Base-by-base conservation (phyloP, 2,888 invertebrate genomes). In the Plagodis pulveraria region DNA sequence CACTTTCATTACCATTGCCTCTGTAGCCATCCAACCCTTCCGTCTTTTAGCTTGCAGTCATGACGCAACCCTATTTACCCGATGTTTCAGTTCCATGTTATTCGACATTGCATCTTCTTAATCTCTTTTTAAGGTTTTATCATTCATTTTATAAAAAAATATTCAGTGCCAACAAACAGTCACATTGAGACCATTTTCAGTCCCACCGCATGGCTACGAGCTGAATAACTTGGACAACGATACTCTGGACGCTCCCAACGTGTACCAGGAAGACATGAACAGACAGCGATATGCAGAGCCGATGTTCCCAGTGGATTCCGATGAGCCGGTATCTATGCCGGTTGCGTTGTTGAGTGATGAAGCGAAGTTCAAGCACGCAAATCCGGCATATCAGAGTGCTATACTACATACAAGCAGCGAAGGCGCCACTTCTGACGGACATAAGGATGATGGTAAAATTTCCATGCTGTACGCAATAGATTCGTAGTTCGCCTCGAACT, bases 311-410 rank as follows among this genome's bases (percentile, higher is more conserved):
- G 83, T 79, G 63, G 94, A 84, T 77, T 90, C 85, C 36, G 88
- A 84, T 63, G 91, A 88, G 70, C 89, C 87, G 35, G 92, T 88
- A 58, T 93, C 89, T 40, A 93, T 85, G 92, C 91, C 88, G 58
- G 87, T 79, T 41, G 87, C 81, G 36, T 71, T 88, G 45, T 84
- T 84, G 46, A 87, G 87, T 42, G 89, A 88, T 49, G 93, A 91
- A 67, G 82, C 89, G 58, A 89, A 93, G 62, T 96, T 96, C 83
- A 96, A 95, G 74, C 95, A 96, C 78, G 94, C 95, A 56, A 96
- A 95, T 74, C 96, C 96, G 0, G 94, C 95, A 41, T 96, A 96
- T 78, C 96, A 96, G 76, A 96, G 96, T 63, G 96, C 96, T 10
- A 95, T 96, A 76, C 93, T 96, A 4, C 94, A 93, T 62, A 93